Base-by-base conservation (phyloP, 2,888 invertebrate species). In the Lapara coniferarum region DNA sequence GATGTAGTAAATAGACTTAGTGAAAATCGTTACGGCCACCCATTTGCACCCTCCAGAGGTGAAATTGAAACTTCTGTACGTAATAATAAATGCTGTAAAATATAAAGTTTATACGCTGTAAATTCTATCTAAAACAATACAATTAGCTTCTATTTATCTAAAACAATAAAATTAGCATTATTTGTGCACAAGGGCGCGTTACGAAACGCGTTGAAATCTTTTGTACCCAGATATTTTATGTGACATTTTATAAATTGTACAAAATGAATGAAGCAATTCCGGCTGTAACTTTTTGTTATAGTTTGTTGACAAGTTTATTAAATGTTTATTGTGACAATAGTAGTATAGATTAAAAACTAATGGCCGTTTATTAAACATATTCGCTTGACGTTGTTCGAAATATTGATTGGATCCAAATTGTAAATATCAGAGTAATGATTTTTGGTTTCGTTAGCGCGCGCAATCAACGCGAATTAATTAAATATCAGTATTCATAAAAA, bases 181-280 rank as follows among this genome's bases (percentile, higher is more conserved):
- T 7, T 37, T n/a, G 4, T 14, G 13, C n/a, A 30, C 7, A 52
- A 55, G 55, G 49, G 49, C 13, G 19, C n/a, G 12, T 63, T 63
- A 13, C 49, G 19, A 13, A 63, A 63, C 63, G 63, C 63, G 63
- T 63, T 63, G 63, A 63, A 63, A 63, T 63, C 63, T 63, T 63
- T 63, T 63, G 63, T 63, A 63, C 19, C 16, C 44, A 10, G 59
- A 59, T 16, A 59, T 46, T 63, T 19, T 6, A 25, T 8, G 19
- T 19, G 13, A 49, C 46, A 46, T 63, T 63, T 19, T 13, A 19
- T 16, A 49, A 12, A 49, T 63, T 49, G 46, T 63, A 19, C 25
- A 63, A 59, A 63, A 46, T 19, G 16, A 46, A 25, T 25, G 19
- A 19, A 63, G 19, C 7, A 55, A 55, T 19, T 7, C 19, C 55